phyloP scores from a whole-genome alignment of 35 echinoderm and acorn worm species.

The Patiria miniata region DNA sequence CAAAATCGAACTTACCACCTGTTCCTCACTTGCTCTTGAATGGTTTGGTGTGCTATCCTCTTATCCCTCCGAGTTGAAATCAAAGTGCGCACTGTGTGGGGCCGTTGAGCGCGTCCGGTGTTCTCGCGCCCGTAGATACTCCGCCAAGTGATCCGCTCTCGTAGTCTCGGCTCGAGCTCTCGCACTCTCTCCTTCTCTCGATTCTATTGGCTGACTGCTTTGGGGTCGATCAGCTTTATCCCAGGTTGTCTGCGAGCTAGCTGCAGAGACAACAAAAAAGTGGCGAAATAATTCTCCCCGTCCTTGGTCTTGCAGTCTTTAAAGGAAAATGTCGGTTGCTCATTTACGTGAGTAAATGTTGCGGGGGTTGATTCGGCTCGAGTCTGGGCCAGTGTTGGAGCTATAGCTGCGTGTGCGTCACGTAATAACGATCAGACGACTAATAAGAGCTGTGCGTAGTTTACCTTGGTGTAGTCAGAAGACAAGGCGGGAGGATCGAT shows the following conservation, averaged over 20 bases:
- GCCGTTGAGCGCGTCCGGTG: not conserved
- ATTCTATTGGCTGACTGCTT: not conserved
- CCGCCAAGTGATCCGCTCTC: constrained; percentile 12
- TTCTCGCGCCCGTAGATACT: not conserved
- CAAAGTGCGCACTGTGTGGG: not conserved
- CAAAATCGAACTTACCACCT: not conserved
- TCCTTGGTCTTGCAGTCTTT: not conserved
- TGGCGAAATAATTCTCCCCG: not conserved
- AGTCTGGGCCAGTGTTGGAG: not conserved
- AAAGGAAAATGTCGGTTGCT: not conserved
- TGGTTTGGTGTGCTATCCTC: not conserved
- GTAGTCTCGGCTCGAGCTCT: not conserved
- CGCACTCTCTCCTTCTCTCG: not conserved
- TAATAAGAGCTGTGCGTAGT: no score
- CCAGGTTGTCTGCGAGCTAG: not conserved
- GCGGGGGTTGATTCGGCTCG: not conserved
- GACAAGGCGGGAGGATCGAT: no score
- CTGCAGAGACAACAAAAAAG: not conserved
- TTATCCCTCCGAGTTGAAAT: not conserved
- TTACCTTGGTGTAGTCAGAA: no score
- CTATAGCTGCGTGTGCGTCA: constrained; percentile 18
- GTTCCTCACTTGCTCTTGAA: not conserved
- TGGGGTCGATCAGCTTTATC: constrained; percentile 7
- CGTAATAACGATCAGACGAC: not conserved
- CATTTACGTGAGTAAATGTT: not conserved